Evolutionary conservation across 1,140 invertebrate species (phyloP), one percentile per base, ranked within the genome.

Genomic region (Ruditapes philippinarum): DNA sequence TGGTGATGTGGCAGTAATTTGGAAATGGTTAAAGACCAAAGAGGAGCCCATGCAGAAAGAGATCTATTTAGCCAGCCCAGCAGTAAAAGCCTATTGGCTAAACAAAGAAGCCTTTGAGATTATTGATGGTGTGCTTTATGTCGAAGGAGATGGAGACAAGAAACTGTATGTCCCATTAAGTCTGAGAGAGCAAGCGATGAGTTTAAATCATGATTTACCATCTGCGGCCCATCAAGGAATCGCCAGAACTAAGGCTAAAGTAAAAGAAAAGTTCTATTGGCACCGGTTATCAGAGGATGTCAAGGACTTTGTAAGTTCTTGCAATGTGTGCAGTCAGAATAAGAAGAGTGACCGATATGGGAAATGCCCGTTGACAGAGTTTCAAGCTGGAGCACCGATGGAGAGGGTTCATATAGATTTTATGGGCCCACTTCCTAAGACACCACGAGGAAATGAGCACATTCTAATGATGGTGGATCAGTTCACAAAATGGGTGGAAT

Each of bases 381-480:
- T 76, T 33, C 36, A 17, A 36, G 40, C 40, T 3, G 85, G 80
- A 3, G 57, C 25, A 25, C 60, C 76, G 0, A 40, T 89, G 19
- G 90, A 91, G 22, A 7, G 68, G 57, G 38, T 90, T 2, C 54
- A n/a, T 7, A 12, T 89, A 9, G 85, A 90, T 36, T 73, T 91
- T 7, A 57, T 84, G 0, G 82, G 90, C 14, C 88, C 88, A 51
- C 49, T 89, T 0, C 73, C 80, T 22, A n/a, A 45, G 19, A 74
- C 82, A 7, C 49, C 17, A 14, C 45, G 45, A 19, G 76, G 81
- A 0, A 94, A 94, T 31, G 9, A 91, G 83, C 51, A 36, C 60
- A 28, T 89, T 22, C 51, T 68, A 5, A 68, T 68, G 31, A 68
- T 36, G 65, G 31, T 68, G 5, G 65, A 86, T 57, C 57, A 89